Percentiles rank a stretch among this genome's conserved stretches.
Evolutionary conservation across 2,888 invertebrate species (phyloP).

Genomic region (Aricia artaxerxes): DNA sequence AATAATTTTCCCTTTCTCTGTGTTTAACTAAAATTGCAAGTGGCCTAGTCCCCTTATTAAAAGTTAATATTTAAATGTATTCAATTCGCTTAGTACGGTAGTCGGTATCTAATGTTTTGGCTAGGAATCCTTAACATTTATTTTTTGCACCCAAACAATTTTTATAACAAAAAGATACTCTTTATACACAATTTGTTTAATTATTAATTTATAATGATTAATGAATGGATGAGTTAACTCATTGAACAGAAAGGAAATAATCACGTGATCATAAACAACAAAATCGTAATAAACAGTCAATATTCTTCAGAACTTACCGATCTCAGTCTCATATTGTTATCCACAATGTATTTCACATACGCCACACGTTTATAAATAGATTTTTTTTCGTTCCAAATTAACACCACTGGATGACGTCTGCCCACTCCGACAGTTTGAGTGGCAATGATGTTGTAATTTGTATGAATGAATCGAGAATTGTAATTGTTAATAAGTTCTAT

Average conservation of each 20-base stretch:
- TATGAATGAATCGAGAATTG: constrained; percentile 14
- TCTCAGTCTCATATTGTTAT: not conserved
- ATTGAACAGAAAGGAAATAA: not conserved
- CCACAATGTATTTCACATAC: constrained; percentile 5
- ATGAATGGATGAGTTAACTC: not conserved
- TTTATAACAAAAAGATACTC: too few relatives aligned
- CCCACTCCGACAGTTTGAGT: constrained; percentile 26
- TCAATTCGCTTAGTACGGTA: too few relatives aligned
- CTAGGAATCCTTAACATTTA: too few relatives aligned
- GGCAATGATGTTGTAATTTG: constrained; percentile 26
- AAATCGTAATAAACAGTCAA: not conserved
- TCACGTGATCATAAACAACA: not conserved
- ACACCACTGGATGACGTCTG: constrained; percentile 28
- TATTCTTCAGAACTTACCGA: not conserved
- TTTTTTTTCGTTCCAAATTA: constrained; percentile 26
- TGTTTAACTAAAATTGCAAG: not conserved
- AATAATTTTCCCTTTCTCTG: not conserved
- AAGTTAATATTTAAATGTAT: too few relatives aligned
- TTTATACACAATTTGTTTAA: too few relatives aligned
- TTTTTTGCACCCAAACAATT: too few relatives aligned
- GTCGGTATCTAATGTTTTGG: too few relatives aligned
- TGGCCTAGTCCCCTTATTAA: too few relatives aligned
- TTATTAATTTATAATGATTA: not conserved
- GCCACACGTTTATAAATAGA: constrained; percentile 17
- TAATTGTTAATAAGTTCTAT: constrained; percentile 15